Conservation (phyloP, 1,140 invertebrate genomes). For the Sitobion miscanthi region DNA sequence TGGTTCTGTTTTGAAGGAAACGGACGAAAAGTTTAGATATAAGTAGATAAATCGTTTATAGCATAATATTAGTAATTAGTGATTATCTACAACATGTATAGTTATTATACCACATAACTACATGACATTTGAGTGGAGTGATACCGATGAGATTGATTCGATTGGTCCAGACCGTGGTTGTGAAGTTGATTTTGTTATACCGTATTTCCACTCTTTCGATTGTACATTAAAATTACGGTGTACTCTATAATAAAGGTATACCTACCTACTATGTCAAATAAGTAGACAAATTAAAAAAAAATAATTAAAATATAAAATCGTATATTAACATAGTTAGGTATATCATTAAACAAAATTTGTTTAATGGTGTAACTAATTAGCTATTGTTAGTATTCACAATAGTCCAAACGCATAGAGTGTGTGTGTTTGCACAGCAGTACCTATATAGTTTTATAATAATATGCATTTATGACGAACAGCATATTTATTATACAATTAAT, state of each 20-base stretch:
- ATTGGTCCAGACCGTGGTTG: too few species aligned
- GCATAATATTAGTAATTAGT: too few species aligned
- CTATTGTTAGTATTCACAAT: background rate
- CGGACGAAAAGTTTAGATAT: background rate
- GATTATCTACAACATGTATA: background rate
- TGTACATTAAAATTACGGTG: too few species aligned
- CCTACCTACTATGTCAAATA: background rate
- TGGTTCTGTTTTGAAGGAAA: background rate
- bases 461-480: background rate
- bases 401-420: background rate
- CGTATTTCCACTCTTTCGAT: too few species aligned
- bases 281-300: background rate
- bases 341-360: background rate
- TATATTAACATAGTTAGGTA: background rate
- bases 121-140: too few species aligned
- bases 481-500: background rate
- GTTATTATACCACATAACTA: background rate
- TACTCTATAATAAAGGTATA: too few species aligned
- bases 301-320: background rate
- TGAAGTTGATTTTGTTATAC: too few species aligned
- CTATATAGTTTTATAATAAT: background rate
- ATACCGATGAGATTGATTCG: too few species aligned
- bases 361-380: slow-evolving; percentile 8
- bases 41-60: background rate
- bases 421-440: background rate